Percentiles rank a stretch among this genome's conserved stretches.
Evolutionary conservation across 2,888 invertebrate species (phyloP).

Genomic region (Auanema freiburgensis): DNA sequence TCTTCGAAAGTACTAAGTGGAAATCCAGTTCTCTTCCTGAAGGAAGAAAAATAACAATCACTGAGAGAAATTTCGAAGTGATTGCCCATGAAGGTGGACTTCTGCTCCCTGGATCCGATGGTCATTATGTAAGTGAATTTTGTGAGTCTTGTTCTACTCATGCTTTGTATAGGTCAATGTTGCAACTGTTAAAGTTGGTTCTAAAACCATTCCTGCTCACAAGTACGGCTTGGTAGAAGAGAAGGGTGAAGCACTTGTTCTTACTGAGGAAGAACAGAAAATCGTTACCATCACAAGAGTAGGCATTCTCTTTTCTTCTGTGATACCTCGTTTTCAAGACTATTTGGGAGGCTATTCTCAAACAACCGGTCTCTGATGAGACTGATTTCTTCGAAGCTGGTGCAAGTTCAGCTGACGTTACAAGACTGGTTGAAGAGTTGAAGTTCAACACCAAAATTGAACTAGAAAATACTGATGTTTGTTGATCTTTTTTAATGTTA

Average conservation of each 20-base stretch:
- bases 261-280: conserved; percentile 76
- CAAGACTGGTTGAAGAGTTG: conserved; percentile 86
- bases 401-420: conserved; percentile 97
- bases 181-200: conserved; percentile 76
- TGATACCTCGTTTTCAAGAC: conserved; percentile 63
- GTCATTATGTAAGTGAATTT: conserved; percentile 72
- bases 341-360: conserved; percentile 85
- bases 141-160: too few relatives aligned
- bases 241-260: conserved; percentile 70
- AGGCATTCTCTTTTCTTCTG: neutral
- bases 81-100: conserved; percentile 71
- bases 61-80: conserved; percentile 38
- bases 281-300: conserved; percentile 71
- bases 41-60: conserved; percentile 59
- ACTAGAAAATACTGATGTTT: conserved; percentile 77
- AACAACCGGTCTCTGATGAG: conserved; percentile 72
- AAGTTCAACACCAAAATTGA: conserved; percentile 69
- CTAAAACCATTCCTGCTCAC: conserved; percentile 75
- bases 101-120: conserved; percentile 80
- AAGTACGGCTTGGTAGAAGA: conserved; percentile 74
- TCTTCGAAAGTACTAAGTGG: conserved; percentile 83
- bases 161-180: conserved; percentile 75
- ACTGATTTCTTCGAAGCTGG: conserved; percentile 92
- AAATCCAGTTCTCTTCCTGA: conserved; percentile 67
- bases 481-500: conserved; percentile 10